Evolutionary conservation across 35 echinoderm and acorn worm species (phyloP), one percentile per base, ranked within the genome.

Genomic region (Acanthaster planci): DNA sequence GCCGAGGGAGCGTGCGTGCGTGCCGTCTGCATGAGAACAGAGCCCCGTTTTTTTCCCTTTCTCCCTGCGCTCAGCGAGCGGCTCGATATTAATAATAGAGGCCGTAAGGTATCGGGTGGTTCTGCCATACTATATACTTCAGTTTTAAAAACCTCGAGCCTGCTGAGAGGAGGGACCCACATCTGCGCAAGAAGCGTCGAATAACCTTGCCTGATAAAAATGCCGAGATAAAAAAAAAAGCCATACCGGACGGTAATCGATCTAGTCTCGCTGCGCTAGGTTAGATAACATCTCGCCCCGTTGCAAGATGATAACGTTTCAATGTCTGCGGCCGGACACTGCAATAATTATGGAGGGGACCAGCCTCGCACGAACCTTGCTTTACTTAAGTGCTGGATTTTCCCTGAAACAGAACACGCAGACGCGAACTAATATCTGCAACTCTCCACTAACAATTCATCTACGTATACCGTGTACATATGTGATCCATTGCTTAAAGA

Each of bases 51-150:
- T 72, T 34, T 59, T 47, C 12, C 42, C 42, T 47, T 47, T 47
- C 42, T 47, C 42, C 12, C 42, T 6, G 42, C 42, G 42, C 4
- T 4, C 42, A 47, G 42, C 64, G 64, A 72, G 23, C 4, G 23
- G 64, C 23, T 72, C 64, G 64, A 72, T 72, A 72, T 72, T 72
- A 72, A 72, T 72, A 72, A 72, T 72, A 72, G 12, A 72, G 19
- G 64, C 64, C 64, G 34, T 72, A 10, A 34, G 64, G 57, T 47
- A 47, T 47, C 42, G 64, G 64, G 34, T 72, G 64, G 64, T 72
- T 34, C 18, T 12, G 64, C 64, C 26, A 72, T 35, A 26, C 64
- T 26, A 72, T n/a, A n/a, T 19, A 26, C 64, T 72, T 72, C 42
- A 47, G 42, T 47, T 47, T 12, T 21, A 72, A 72, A 72, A 29